Conservation (phyloP, 1,140 invertebrate species). For the Drosophila willistoni region DNA sequence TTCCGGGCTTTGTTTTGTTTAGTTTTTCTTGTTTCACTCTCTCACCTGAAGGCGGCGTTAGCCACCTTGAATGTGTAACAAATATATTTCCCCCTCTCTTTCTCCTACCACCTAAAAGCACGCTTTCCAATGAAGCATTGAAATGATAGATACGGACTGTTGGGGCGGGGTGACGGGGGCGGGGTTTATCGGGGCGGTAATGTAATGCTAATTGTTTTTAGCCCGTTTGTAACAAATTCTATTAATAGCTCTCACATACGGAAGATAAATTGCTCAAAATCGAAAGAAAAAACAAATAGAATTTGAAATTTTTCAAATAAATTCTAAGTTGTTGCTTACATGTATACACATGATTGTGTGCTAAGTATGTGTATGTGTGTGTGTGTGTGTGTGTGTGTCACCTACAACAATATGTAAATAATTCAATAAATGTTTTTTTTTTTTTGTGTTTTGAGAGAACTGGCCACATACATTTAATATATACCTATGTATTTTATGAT, state of each 20-base stretch:
- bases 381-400: background rate
- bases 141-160: slow-evolving; percentile 27
- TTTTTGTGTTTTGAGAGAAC: background rate
- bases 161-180: background rate
- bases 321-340: slow-evolving; percentile 7
- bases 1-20: slow-evolving; percentile 2
- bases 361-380: slow-evolving; percentile 1
- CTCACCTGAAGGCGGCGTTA: slow-evolving; percentile 14
- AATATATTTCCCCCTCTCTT: background rate
- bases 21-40: slow-evolving; percentile 18
- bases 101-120: too few species aligned
- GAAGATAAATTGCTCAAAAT: slow-evolving; percentile 58
- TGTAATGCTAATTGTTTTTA: slow-evolving; percentile 66
- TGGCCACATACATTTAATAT: background rate
- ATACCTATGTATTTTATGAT: slow-evolving; percentile 59
- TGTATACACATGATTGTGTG: slow-evolving; percentile 28
- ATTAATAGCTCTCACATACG: slow-evolving; percentile 60
- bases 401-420: slow-evolving; percentile 3
- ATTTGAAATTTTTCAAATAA: background rate
- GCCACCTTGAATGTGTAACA: slow-evolving; percentile 74
- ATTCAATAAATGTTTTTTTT: slow-evolving; percentile 1
- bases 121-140: slow-evolving; percentile 29
- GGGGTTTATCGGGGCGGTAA: slow-evolving; percentile 33
- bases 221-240: slow-evolving; percentile 36
- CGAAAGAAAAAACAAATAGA: background rate